Conservation (phyloP, 2,797 vertebrate species). For the Merluccius polli region DNA sequence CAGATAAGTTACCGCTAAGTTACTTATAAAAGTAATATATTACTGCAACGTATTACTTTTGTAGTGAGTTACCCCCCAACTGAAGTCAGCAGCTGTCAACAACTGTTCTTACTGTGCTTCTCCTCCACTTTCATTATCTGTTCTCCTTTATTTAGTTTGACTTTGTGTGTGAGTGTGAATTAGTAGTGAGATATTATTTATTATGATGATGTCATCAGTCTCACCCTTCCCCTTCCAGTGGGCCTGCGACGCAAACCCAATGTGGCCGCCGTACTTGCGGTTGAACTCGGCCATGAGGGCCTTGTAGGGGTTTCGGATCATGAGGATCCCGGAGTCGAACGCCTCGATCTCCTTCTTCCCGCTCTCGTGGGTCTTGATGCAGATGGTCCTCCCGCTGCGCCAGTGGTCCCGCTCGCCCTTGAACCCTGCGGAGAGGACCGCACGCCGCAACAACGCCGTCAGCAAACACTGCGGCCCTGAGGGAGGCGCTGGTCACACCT, state of each 20-base stretch:
- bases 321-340: constrained; percentile 86
- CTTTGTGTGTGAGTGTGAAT: neutral
- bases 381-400: constrained; percentile 89
- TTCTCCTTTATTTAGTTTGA: neutral
- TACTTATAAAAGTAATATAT: too few relatives aligned
- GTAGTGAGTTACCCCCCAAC: too few relatives aligned
- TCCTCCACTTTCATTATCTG: too few relatives aligned
- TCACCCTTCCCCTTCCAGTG: constrained; percentile 97
- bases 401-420: constrained; percentile 96
- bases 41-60: too few relatives aligned
- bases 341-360: constrained; percentile 93
- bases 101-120: too few relatives aligned
- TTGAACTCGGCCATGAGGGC: constrained; percentile 98
- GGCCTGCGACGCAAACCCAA: constrained; percentile 91
- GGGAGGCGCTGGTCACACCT: neutral
- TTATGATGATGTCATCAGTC: constrained; percentile 7
- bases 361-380: constrained; percentile 96
- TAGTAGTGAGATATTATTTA: neutral
- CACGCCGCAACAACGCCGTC: neutral
- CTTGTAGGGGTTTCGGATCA: constrained; percentile 96
- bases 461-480: too few relatives aligned
- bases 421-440: constrained; percentile 72
- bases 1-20: too few relatives aligned
- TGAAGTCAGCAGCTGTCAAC: too few relatives aligned
- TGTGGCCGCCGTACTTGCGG: constrained; percentile 92